These are phyloP conservation scores for Coleophora deauratella DNA, from an alignment of 2,888 invertebrate genomes.

Conservation along the genomic window DNA sequence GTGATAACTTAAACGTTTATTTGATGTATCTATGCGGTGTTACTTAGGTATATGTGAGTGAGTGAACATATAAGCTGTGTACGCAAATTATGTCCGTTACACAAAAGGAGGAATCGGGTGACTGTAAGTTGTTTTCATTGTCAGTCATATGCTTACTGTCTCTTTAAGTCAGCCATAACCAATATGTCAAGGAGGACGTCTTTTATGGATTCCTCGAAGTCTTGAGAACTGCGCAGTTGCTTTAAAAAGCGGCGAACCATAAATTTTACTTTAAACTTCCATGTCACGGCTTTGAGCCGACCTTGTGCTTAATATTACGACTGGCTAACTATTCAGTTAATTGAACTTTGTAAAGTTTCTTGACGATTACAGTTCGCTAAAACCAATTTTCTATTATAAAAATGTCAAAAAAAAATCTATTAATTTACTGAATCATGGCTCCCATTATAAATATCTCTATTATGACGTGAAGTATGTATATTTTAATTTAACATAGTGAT, in stretches of 20 bases:
- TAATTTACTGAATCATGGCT: too few relatives aligned
- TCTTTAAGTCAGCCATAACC: constrained; percentile 28
- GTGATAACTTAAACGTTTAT: constrained; percentile 23
- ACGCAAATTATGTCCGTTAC: constrained; percentile 34
- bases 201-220: constrained; percentile 52
- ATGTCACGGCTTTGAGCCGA: constrained; percentile 35
- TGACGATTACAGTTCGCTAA: too few relatives aligned
- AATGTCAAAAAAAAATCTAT: too few relatives aligned
- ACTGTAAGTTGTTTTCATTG: constrained; percentile 37
- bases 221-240: constrained; percentile 58
- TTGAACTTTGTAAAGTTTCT: too few relatives aligned
- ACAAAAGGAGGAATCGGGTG: constrained; percentile 25
- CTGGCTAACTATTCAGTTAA: too few relatives aligned
- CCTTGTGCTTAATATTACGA: constrained; percentile 35
- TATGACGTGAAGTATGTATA: too few relatives aligned
- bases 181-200: constrained; percentile 49
- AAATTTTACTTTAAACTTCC: constrained; percentile 40
- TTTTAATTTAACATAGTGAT: constrained; percentile 10
- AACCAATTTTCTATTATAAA: too few relatives aligned
- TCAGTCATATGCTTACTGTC: constrained; percentile 10
- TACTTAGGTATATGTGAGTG: not conserved
- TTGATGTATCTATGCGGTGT: constrained; percentile 17
- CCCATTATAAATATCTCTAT: too few relatives aligned
- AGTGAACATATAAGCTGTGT: not conserved
- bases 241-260: constrained; percentile 32